phyloP scores from a whole-genome alignment of 2,113 vertebrate species.

The Hirundichthys speculiger region DNA sequence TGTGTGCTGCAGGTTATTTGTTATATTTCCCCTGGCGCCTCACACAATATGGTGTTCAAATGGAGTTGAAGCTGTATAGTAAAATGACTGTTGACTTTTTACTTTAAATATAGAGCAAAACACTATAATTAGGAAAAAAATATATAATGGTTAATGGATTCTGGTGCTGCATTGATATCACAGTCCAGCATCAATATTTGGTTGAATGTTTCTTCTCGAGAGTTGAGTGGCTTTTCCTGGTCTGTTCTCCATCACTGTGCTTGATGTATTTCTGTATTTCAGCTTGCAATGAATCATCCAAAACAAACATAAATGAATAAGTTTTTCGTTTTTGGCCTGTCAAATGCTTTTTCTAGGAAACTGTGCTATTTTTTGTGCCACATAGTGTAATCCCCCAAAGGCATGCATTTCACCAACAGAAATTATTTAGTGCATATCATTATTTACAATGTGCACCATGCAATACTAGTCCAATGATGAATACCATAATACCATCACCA shows the following conservation, averaged over 20 bases:
- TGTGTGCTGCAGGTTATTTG: conserved; percentile 66
- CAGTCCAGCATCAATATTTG: conserved; percentile 13
- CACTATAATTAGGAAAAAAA: conserved; percentile 10
- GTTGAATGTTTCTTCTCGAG: not conserved
- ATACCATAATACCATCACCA: too few species aligned
- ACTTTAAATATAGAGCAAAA: conserved; percentile 40
- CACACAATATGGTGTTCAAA: conserved; percentile 56
- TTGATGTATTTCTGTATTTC: conserved; percentile 18
- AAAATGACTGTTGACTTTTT: conserved; percentile 44
- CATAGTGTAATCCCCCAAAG: conserved; percentile 28
- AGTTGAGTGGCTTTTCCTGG: not conserved
- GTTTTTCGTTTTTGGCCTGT: conserved; percentile 10
- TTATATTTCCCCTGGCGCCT: conserved; percentile 70
- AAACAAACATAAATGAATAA: conserved; percentile 6
- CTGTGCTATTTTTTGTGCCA: conserved; percentile 24
- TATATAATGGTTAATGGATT: not conserved
- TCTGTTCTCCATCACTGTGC: conserved; percentile 1
- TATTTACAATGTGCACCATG: conserved; percentile 20
- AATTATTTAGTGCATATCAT: conserved; percentile 30
- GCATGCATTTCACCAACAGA: conserved; percentile 17
- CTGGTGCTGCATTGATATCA: not conserved
- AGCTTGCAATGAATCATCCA: conserved; percentile 32
- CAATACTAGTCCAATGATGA: too few species aligned
- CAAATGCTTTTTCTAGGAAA: conserved; percentile 18
- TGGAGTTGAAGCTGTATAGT: conserved; percentile 44